Percentiles rank a stretch among this genome's conserved stretches.
phyloP scores from a whole-genome alignment of 2,888 invertebrate genomes.

The Rutpela maculata region DNA sequence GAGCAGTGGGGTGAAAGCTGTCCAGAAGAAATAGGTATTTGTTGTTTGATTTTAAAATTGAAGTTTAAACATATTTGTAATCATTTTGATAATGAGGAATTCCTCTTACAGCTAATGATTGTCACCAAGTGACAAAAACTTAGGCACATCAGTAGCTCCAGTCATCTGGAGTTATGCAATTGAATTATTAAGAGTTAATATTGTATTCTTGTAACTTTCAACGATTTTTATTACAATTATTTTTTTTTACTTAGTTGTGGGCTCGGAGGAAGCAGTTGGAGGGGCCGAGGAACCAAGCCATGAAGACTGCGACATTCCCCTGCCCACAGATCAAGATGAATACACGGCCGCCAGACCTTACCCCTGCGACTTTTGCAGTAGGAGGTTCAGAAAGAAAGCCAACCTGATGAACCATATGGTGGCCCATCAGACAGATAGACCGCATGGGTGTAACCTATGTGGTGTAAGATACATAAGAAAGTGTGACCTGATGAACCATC shows the following conservation, averaged over 20 bases:
- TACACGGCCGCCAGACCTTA: slow-evolving; percentile 86
- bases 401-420: slow-evolving; percentile 92
- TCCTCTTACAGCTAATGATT: too few species aligned
- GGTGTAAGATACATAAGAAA: slow-evolving; percentile 88
- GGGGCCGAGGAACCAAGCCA: slow-evolving; percentile 76
- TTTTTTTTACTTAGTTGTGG: slow-evolving; percentile 66
- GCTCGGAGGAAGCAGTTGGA: slow-evolving; percentile 77
- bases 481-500: slow-evolving; percentile 87
- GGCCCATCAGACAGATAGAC: slow-evolving; percentile 89
- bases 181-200: too few species aligned
- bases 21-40: slow-evolving; percentile 74
- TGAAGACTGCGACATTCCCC: slow-evolving; percentile 83
- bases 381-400: slow-evolving; percentile 88
- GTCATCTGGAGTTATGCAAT: too few species aligned
- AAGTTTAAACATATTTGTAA: neutral
- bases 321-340: slow-evolving; percentile 89
- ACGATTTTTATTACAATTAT: neutral
- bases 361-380: slow-evolving; percentile 91
- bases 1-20: slow-evolving; percentile 87
- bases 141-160: too few species aligned
- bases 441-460: slow-evolving; percentile 88
- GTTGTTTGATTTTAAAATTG: neutral
- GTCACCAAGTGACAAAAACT: too few species aligned
- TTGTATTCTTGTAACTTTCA: too few species aligned
- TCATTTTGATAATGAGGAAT: too few species aligned